Conservation (phyloP, 1,140 invertebrate species). For the Penaeus vannamei region DNA sequence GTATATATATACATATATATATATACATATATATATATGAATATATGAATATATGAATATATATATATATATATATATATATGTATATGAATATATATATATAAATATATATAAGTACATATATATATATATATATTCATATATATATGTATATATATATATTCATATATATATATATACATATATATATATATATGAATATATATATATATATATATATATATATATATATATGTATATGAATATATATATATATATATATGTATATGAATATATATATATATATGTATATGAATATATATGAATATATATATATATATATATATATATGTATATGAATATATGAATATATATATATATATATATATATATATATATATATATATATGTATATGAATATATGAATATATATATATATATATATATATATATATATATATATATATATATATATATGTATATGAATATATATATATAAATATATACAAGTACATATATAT, state of each 20-base stretch:
- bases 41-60: background rate
- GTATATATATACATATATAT: slow-evolving; percentile 14
- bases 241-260: slow-evolving; percentile 5
- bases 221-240: slow-evolving; percentile 14
- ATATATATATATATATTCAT: slow-evolving; percentile 4
- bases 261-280: slow-evolving; percentile 5
- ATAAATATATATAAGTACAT: background rate
- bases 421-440: too few relatives aligned
- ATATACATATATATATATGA: slow-evolving; percentile 3
- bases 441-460: too few relatives aligned
- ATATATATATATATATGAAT: slow-evolving; percentile 5
- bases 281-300: slow-evolving; percentile 5
- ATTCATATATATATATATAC: too few relatives aligned
- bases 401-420: too few relatives aligned
- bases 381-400: too few relatives aligned
- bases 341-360: too few relatives aligned
- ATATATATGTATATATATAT: slow-evolving; percentile 14
- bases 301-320: slow-evolving; percentile 4
- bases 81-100: slow-evolving; percentile 5
- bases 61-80: slow-evolving; percentile 16
- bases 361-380: too few relatives aligned
- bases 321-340: too few relatives aligned
- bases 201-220: slow-evolving; percentile 16
- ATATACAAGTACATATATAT: too few relatives aligned
- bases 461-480: too few relatives aligned